Base-by-base conservation (phyloP, 1,140 invertebrate species). In the Hydropsyche tenuis region DNA sequence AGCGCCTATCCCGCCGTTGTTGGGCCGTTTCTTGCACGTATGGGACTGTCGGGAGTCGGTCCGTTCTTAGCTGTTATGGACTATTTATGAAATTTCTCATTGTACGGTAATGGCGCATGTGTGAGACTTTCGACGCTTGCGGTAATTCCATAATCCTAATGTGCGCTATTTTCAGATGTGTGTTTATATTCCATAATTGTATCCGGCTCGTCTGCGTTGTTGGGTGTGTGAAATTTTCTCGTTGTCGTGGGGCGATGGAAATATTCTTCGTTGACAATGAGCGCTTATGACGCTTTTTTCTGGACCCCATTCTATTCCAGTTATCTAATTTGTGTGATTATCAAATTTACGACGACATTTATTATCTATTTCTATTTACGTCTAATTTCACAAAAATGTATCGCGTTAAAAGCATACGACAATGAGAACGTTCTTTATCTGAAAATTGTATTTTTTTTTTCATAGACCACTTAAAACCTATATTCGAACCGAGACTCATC, bases 281-380 rank as follows among this genome's bases (percentile, higher is more conserved):
- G 30, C 16, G 16, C 16, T 18, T 7, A 20, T 18, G 16, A 53
- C 1, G 16, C 30, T 37, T 37, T 37, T 37, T 53, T 53, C 46
- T 4, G 16, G 12, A 48, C 16, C 48, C 48, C 16, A 53, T 53
- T 53, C 48, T 53, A 53, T 53, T 53, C 48, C 7, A 53, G n/a
- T 53, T 53, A 53, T 53, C 16, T 53, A 53, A 53, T 53, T 53
- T 53, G 16, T 53, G 48, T 53, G 48, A 53, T 53, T 18, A 53
- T 53, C 48, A 53, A 53, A 53, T 53, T 53, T 53, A 53, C 16
- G 48, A 53, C 7, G 48, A 53, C 48, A 53, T 53, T 53, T 53
- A 53, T 53, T 53, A 53, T 53, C 48, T 53, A 18, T 53, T 53
- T 53, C 48, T 53, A 53, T 53, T 53, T 53, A 18, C 16, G 48